Base-by-base conservation (phyloP, 2,797 vertebrate species). In the Onychomys arenicola region DNA sequence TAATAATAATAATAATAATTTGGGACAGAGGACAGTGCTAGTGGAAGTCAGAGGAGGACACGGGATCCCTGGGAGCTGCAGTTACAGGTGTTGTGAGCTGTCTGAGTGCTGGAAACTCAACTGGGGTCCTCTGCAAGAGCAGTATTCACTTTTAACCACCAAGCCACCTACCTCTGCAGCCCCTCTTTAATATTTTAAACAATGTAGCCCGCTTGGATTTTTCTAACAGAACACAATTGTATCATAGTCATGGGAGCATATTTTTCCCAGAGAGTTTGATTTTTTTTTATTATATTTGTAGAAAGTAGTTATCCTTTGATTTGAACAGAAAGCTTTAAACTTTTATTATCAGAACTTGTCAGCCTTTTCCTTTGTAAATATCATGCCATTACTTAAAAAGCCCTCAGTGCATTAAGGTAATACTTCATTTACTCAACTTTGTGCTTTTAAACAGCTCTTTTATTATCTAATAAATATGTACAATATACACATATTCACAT, bases 301-400 rank as follows among this genome's bases (percentile, higher is more conserved):
- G 14, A 59, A 2, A 43, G 5, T 0, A 34, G 14, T 6, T 55
- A 25, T 49, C 69, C 77, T 87, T 76, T 49, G 23, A 37, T 94
- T 89, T 43, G 55, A 29, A 19, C 17, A 94, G 9, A 84, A 59
- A 91, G 32, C 34, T 90, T 67, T 69, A 94, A 69, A 59, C 90
- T 88, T 88, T 93, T 83, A 93, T 29, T 73, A 95, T 14, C 55
- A 2, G 2, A 81, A 71, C 34, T 91, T 75, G 69, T n/a, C 25
- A 67, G 37, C 2, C 2, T 88, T 88, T 93, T 95, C n/a, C 75
- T 96, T 67, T 75, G 81, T 29, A 32, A 57, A 89, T 93, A 80
- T 27, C 40, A 40, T 61, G 29, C n/a, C 7, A 93, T 32, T 34
- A 27, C 52, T 77, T 43, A 37, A 81, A 90, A 90, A 92, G 61